These are phyloP conservation scores for Drosophila putrida DNA, from an alignment of 2,888 invertebrate species.

Conservation along the genomic window DNA sequence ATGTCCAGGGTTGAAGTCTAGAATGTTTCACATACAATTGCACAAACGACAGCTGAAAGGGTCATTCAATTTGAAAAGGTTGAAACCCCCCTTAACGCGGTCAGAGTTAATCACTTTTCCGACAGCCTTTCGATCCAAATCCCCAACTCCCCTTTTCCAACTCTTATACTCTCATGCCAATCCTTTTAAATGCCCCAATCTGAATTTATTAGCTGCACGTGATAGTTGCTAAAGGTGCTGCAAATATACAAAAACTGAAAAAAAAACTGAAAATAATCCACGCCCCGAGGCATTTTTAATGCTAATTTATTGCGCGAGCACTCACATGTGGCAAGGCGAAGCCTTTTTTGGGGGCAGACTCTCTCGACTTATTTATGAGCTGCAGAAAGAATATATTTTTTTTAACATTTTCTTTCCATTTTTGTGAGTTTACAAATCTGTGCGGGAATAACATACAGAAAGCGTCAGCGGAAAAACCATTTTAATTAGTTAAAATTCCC, in stretches of 20 bases:
- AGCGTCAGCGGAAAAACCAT: constrained; percentile 71
- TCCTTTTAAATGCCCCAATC: constrained; percentile 72
- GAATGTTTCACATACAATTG: constrained; percentile 76
- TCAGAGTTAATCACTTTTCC: constrained; percentile 83
- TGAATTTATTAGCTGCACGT: constrained; percentile 83
- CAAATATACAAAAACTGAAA: constrained; percentile 20
- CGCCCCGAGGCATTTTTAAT: constrained; percentile 72
- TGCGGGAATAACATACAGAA: constrained; percentile 57
- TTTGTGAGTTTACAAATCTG: constrained; percentile 63
- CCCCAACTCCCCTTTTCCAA: neutral
- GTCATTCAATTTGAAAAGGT: constrained; percentile 55
- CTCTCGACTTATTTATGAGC: constrained; percentile 71
- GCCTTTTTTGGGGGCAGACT: constrained; percentile 10
- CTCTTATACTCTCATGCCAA: constrained; percentile 13
- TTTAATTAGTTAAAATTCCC: constrained; percentile 75
- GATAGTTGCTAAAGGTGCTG: constrained; percentile 71
- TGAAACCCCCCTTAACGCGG: constrained; percentile 38
- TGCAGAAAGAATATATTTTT: constrained; percentile 52
- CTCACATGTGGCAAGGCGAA: constrained; percentile 47
- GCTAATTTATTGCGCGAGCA: constrained; percentile 73
- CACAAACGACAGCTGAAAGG: constrained; percentile 54
- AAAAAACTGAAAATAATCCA: constrained; percentile 47
- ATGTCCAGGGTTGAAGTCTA: constrained; percentile 50
- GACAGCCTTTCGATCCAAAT: constrained; percentile 55
- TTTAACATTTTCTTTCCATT: constrained; percentile 27